phyloP scores from a whole-genome alignment of 2,888 invertebrate genomes.

The Liodrosophila aerea region DNA sequence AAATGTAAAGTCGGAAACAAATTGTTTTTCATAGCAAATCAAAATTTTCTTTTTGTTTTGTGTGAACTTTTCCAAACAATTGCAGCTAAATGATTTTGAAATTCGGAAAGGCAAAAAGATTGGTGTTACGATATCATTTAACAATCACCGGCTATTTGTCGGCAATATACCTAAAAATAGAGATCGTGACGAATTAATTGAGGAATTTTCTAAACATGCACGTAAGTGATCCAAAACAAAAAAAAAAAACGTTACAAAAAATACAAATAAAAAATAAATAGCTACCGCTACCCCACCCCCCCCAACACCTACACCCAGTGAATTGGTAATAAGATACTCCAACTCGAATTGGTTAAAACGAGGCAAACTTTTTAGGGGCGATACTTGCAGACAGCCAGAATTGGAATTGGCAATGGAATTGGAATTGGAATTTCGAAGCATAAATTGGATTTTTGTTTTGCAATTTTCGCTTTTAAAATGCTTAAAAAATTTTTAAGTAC shows the following conservation, averaged over 20 bases:
- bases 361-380: slow-evolving; percentile 67
- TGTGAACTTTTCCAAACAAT: slow-evolving; percentile 87
- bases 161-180: slow-evolving; percentile 99
- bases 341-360: slow-evolving; percentile 14
- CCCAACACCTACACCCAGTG: slow-evolving; percentile 31
- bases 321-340: slow-evolving; percentile 53
- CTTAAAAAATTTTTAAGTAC: slow-evolving; percentile 37
- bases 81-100: slow-evolving; percentile 99
- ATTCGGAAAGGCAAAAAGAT: slow-evolving; percentile 99
- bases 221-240: slow-evolving; percentile 89
- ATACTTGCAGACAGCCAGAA: slow-evolving; percentile 73
- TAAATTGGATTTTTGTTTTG: slow-evolving; percentile 82
- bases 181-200: slow-evolving; percentile 99
- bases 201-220: slow-evolving; percentile 99
- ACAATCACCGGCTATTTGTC: slow-evolving; percentile 99
- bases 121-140: slow-evolving; percentile 99
- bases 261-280: slow-evolving; percentile 50
- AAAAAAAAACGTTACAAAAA: slow-evolving; percentile 51
- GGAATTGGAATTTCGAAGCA: slow-evolving; percentile 29
- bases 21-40: slow-evolving; percentile 77
- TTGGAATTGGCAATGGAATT: no score
- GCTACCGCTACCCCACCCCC: slow-evolving; percentile 34
- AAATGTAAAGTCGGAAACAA: slow-evolving; percentile 59
- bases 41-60: slow-evolving; percentile 77
- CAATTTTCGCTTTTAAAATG: slow-evolving; percentile 80